Evolutionary conservation across 2,888 invertebrate species (phyloP), one percentile per base, ranked within the genome.

Genomic region (Pristionchus mayeri): DNA sequence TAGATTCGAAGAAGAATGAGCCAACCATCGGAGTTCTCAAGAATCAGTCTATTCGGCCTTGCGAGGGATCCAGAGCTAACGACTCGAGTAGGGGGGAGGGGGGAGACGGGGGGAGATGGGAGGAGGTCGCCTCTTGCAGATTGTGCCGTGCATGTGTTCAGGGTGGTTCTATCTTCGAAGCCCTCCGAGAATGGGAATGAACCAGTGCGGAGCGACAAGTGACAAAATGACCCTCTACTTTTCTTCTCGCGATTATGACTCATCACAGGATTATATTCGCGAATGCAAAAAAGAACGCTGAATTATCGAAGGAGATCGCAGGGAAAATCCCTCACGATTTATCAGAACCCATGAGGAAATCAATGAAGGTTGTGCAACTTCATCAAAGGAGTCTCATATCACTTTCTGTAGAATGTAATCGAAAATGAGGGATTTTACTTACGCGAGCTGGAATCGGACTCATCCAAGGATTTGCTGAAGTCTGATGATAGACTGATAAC

Each of bases 71-170:
- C n/a, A 57, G 57, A 57, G 57, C 57, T 2, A 57, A 57, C 24
- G 57, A 57, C 24, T n/a, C 57, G n/a, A 57, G 57, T 57, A 11
- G 24, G 40, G 9, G 57, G 57, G 13, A n/a, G n/a, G 24, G n/a
- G n/a, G 4, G 57, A n/a, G 27, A n/a, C 4, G n/a, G 11, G 24
- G 6, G 57, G n/a, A 27, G 27, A 21, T 18, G 6, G 57, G 24
- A 24, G 24, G n/a, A n/a, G 57, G 57, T n/a, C n/a, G n/a, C 21
- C 13, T 24, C 21, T 21, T 71, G 30, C n/a, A 71, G 71, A 71
- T 40, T 71, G 71, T 37, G 37, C 71, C 18, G 40, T 71, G 4
- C 71, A 71, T 37, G 71, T 71, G 13, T 71, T 71, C 71, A 34
- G 71, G 21, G 71, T 71, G 16, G 37, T 37, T 34, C 71, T 71